Conservation (phyloP, 2,888 invertebrate genomes). For the Melinopterus prodromus region DNA sequence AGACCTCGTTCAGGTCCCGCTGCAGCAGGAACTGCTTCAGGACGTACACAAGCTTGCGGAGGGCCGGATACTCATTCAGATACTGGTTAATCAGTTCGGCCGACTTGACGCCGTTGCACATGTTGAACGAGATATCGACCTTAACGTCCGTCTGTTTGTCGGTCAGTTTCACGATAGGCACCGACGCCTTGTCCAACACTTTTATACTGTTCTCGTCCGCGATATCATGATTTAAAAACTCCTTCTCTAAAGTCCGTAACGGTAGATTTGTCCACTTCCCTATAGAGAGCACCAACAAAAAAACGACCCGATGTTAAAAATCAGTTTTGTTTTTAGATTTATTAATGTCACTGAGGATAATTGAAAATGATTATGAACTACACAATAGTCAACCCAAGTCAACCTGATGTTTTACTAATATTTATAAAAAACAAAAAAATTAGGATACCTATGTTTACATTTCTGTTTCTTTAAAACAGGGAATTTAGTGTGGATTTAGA, state of each 20-base stretch:
- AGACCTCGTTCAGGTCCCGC: slow-evolving; percentile 98
- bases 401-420: too few species aligned
- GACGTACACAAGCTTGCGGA: slow-evolving; percentile 95
- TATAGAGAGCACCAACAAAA: slow-evolving; percentile 48
- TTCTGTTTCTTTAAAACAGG: too few species aligned
- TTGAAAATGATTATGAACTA: too few species aligned
- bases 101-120: slow-evolving; percentile 96
- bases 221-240: slow-evolving; percentile 87
- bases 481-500: too few species aligned
- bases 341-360: too few species aligned
- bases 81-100: slow-evolving; percentile 94
- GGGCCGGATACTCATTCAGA: slow-evolving; percentile 86
- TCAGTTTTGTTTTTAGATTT: not conserved
- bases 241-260: slow-evolving; percentile 89
- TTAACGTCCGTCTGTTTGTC: slow-evolving; percentile 87
- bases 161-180: slow-evolving; percentile 97
- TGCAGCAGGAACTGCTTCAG: slow-evolving; percentile 98
- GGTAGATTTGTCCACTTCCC: slow-evolving; percentile 93
- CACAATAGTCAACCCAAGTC: too few species aligned
- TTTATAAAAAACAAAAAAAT: too few species aligned
- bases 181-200: slow-evolving; percentile 97
- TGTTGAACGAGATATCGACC: slow-evolving; percentile 99
- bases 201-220: slow-evolving; percentile 91
- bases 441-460: too few species aligned
- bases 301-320: slow-evolving; percentile 11